A percentile compares a stretch with the other conserved stretches of the same genome.
Conservation (phyloP, 1,140 invertebrate genomes). For the Fopius arisanus region DNA sequence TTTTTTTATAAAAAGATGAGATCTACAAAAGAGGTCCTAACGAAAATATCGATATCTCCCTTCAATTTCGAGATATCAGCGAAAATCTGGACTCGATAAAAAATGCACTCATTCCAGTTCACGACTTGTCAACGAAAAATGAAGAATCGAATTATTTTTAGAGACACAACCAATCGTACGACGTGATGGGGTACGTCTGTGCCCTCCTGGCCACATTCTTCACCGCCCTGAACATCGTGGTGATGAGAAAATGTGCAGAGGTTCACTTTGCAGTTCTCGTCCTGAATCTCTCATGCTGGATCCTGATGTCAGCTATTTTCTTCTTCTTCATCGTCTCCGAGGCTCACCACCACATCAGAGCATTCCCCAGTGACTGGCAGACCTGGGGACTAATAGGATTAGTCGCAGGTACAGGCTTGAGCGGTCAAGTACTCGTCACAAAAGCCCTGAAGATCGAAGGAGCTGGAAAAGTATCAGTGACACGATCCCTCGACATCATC, state of each 20-base stretch:
- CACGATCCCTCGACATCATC: conserved; percentile 65
- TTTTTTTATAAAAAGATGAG: too few species aligned
- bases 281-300: conserved; percentile 63
- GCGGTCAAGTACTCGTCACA: conserved; percentile 63
- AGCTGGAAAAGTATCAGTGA: conserved; percentile 66
- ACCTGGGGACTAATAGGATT: conserved; percentile 57
- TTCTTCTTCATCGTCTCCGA: conserved; percentile 52
- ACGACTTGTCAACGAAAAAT: too few species aligned
- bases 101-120: too few species aligned
- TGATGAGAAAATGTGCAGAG: conserved; percentile 66
- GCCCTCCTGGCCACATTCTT: conserved; percentile 65
- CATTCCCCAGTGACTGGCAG: conserved; percentile 49
- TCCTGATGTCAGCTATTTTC: conserved; percentile 52
- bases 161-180: conserved; percentile 48
- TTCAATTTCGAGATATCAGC: too few species aligned
- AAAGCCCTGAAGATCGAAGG: conserved; percentile 65
- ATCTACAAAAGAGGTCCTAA: too few species aligned
- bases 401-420: conserved; percentile 57
- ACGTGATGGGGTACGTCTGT: conserved; percentile 61
- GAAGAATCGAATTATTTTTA: too few species aligned
- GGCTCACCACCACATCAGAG: conserved; percentile 40
- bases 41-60: too few species aligned
- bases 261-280: conserved; percentile 65
- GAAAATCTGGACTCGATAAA: too few species aligned
- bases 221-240: conserved; percentile 65